Conservation (phyloP, 2,797 vertebrate genomes). For the Platyrinchus mystaceus region DNA sequence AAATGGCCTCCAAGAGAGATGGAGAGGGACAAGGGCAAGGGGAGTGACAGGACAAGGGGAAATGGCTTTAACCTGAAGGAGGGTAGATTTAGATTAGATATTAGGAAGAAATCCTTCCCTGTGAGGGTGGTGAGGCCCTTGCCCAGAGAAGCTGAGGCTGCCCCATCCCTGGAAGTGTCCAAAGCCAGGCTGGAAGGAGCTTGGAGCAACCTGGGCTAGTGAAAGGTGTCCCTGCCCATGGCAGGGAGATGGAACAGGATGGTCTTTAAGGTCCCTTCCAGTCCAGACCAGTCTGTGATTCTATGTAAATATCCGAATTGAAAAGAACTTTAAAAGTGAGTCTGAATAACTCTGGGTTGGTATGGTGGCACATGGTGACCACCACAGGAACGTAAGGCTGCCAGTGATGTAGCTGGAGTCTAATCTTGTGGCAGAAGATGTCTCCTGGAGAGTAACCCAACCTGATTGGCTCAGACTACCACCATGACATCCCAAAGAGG, state of each 20-base stretch:
- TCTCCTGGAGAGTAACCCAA: neutral
- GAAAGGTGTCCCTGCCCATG: neutral
- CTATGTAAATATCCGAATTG: neutral
- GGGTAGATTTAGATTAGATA: neutral
- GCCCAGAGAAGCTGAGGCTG: neutral
- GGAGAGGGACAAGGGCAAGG: too few species aligned
- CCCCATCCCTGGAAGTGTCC: neutral
- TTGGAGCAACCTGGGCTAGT: neutral
- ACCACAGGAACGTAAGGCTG: neutral
- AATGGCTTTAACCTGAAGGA: too few species aligned
- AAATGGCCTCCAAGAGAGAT: neutral
- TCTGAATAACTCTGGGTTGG: neutral
- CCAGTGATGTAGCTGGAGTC: neutral
- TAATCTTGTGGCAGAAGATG: neutral
- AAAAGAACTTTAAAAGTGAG: neutral
- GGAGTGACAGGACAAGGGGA: neutral
- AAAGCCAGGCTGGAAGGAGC: neutral
- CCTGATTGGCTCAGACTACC: neutral
- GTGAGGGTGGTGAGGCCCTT: neutral
- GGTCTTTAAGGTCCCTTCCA: neutral
- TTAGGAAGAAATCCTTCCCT: neutral
- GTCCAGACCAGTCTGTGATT: neutral
- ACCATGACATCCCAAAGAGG: neutral
- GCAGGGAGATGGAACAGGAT: neutral
- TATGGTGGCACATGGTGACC: neutral